Percentiles rank a stretch among this genome's conserved stretches.
These are phyloP conservation scores for Venusia cambrica DNA, from an alignment of 2,888 invertebrate genomes.

Conservation along the genomic window DNA sequence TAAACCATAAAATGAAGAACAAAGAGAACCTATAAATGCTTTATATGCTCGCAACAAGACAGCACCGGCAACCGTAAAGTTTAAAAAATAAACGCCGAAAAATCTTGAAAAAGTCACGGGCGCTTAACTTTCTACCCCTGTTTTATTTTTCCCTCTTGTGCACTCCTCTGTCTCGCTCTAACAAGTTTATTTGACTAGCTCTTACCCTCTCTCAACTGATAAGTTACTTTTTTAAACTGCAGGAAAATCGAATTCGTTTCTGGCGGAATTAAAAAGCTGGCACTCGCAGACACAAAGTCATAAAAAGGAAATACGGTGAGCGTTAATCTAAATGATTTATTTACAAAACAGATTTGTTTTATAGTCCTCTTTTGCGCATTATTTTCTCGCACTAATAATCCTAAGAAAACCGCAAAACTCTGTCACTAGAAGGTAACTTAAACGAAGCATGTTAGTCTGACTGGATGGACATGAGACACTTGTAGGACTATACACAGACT, in stretches of 20 bases:
- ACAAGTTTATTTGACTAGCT: conserved; percentile 35
- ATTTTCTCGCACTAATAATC: too few relatives aligned
- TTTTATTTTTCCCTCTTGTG: conserved; percentile 78
- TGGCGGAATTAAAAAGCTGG: conserved; percentile 75
- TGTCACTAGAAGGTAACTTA: too few relatives aligned
- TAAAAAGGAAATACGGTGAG: conserved; percentile 71
- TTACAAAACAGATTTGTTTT: conserved; percentile 26
- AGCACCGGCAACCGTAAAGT: conserved; percentile 64
- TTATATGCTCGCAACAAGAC: conserved; percentile 61
- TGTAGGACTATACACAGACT: too few relatives aligned
- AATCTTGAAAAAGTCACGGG: conserved; percentile 81
- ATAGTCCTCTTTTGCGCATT: conserved; percentile 14
- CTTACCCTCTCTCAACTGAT: conserved; percentile 69
- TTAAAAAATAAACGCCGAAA: conserved; percentile 78
- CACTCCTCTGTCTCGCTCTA: conserved; percentile 42
- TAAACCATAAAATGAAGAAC: conserved; percentile 51
- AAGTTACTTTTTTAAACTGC: conserved; percentile 79
- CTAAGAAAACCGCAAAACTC: too few relatives aligned
- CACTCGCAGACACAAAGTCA: conserved; percentile 73
- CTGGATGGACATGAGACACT: too few relatives aligned
- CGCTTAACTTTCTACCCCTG: conserved; percentile 81
- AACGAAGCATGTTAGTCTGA: too few relatives aligned
- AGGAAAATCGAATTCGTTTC: conserved; percentile 75
- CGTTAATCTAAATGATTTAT: conserved; percentile 56
- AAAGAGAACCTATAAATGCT: conserved; percentile 67